Base-by-base conservation (phyloP, 2,888 invertebrate species). In the Xestia xanthographa region DNA sequence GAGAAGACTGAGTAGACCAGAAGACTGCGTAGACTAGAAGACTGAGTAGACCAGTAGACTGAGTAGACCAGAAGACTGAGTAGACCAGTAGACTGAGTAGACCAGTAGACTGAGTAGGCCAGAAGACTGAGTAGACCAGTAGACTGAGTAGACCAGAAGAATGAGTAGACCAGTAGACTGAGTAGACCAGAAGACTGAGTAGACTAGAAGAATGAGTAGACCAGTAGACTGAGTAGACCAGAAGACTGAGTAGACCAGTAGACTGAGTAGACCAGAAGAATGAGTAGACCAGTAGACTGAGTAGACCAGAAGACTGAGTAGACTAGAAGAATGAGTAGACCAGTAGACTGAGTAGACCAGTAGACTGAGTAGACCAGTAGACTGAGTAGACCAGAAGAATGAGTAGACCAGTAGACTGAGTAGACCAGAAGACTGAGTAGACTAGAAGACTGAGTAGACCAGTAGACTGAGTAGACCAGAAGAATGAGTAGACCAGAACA, bases 261-360 rank as follows among this genome's bases (percentile, higher is more conserved):
- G n/a, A 50, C 48, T 6, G 43, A 17, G 11, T 5, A 17, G 43
- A 45, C 43, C 14, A 14, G 43, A 14, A 45, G 34, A 34, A 3
- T 34, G 34, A 79, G 79, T 75, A 62, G 50, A 74, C 20, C 2
- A 34, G 8, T 45, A 38, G n/a, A 50, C 48, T 5, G n/a, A n/a
- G n/a, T 43, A 2, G 1, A 69, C 34, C 34, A 34, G 34, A 34
- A 34, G 34, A 34, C 34, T 34, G 34, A 34, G 34, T 34, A 34
- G 34, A 34, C 34, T 4, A 34, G 34, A 3, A 34, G 34, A 34
- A 2, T 34, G 34, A 34, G 34, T 34, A n/a, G n/a, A n/a, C n/a
- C n/a, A n/a, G n/a, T n/a, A n/a, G n/a, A n/a, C n/a, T n/a, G n/a
- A n/a, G n/a, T n/a, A n/a, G n/a, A n/a, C n/a, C n/a, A n/a, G n/a